These are phyloP conservation scores for Hozukius guyotensis DNA, from an alignment of 2,797 vertebrate species.

Conservation along the genomic window DNA sequence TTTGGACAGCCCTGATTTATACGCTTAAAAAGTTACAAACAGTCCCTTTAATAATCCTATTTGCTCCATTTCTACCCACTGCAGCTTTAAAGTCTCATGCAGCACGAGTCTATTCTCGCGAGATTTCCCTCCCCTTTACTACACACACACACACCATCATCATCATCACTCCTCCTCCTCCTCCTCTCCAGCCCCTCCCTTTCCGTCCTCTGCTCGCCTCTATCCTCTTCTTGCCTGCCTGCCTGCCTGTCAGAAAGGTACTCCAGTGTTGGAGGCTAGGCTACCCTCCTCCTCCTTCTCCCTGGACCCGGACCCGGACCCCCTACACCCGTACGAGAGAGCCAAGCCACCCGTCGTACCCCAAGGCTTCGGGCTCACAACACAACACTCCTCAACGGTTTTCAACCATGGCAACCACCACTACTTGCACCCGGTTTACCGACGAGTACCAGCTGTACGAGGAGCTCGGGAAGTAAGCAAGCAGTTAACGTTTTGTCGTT, in stretches of 20 bases:
- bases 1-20: too few relatives aligned
- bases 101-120: slow-evolving; percentile 67
- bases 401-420: slow-evolving; percentile 83
- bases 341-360: slow-evolving; percentile 69
- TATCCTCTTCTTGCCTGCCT: slow-evolving; percentile 69
- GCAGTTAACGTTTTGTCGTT: slow-evolving; percentile 54
- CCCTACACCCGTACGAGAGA: slow-evolving; percentile 56
- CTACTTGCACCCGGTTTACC: slow-evolving; percentile 94
- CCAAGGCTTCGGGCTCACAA: slow-evolving; percentile 67
- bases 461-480: slow-evolving; percentile 97
- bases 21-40: too few relatives aligned
- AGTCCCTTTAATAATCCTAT: too few relatives aligned
- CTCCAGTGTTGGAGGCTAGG: slow-evolving; percentile 78
- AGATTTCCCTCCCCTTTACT: slow-evolving; percentile 42
- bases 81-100: slow-evolving; percentile 36
- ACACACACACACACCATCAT: slow-evolving; percentile 29
- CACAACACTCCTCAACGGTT: slow-evolving; percentile 15
- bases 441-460: slow-evolving; percentile 99
- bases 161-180: slow-evolving; percentile 33
- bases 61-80: neutral
- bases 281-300: slow-evolving; percentile 62
- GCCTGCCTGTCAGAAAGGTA: slow-evolving; percentile 74
- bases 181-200: slow-evolving; percentile 69
- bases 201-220: slow-evolving; percentile 69
- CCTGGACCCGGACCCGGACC: slow-evolving; percentile 41